These are phyloP conservation scores for Baryphthengus martii DNA, from an alignment of 2,113 vertebrate genomes.

Conservation along the genomic window DNA sequence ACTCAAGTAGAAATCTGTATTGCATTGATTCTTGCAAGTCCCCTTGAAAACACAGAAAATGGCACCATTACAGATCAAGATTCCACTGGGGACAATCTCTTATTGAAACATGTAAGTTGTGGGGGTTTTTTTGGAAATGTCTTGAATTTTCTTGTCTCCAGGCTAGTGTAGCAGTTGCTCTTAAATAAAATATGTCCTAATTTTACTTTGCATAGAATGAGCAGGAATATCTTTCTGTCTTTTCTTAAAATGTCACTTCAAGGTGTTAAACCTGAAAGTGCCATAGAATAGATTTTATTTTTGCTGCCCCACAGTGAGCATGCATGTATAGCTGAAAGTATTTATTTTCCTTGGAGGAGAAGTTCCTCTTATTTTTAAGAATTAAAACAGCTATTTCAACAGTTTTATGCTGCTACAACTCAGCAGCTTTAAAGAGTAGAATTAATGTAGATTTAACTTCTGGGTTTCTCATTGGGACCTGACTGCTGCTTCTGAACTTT, in stretches of 20 bases:
- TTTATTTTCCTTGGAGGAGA: background rate
- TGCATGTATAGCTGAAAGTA: background rate
- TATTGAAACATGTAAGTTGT: constrained; percentile 90
- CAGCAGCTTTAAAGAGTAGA: background rate
- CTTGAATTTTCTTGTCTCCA: background rate
- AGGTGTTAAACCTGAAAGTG: background rate
- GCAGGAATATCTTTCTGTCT: background rate
- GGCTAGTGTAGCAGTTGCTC: background rate
- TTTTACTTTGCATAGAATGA: background rate
- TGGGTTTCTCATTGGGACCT: background rate
- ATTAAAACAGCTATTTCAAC: background rate
- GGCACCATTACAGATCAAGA: constrained; percentile 79
- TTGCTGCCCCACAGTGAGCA: background rate
- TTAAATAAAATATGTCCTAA: background rate
- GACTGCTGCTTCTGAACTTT: background rate
- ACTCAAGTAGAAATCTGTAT: constrained; percentile 98
- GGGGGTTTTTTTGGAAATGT: accelerated
- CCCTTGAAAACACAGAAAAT: constrained; percentile 83
- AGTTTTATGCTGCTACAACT: background rate
- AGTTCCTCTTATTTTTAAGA: background rate
- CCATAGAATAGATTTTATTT: background rate
- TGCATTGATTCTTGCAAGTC: constrained; percentile 94
- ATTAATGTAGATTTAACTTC: background rate
- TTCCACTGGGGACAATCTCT: constrained; percentile 80
- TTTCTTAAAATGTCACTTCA: background rate